A percentile compares a stretch with the other conserved stretches of the same genome.
Evolutionary conservation across 2,797 vertebrate genomes (phyloP).

Genomic region (Phataginus tricuspis): DNA sequence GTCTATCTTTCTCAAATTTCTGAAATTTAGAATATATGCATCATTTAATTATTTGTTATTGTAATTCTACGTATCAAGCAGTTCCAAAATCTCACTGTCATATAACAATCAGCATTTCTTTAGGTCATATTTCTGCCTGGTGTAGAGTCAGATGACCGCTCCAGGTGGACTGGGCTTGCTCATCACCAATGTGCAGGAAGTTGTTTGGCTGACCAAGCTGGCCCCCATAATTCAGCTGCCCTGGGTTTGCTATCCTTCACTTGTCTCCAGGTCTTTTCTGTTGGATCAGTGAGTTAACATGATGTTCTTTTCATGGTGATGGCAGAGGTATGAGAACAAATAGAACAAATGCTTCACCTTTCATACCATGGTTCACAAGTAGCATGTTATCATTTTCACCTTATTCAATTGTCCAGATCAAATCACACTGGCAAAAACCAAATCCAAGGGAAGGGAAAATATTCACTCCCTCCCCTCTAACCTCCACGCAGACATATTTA

Average conservation of each 20-base stretch:
- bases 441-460: not conserved
- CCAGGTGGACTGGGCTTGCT: not conserved
- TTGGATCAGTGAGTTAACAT: not conserved
- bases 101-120: not conserved
- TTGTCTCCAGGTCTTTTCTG: not conserved
- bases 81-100: not conserved
- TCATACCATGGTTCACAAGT: not conserved
- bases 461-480: rapidly evolving
- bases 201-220: not conserved
- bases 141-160: not conserved
- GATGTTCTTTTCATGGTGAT: not conserved
- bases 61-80: not conserved
- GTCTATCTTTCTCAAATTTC: not conserved
- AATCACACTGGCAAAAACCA: not conserved
- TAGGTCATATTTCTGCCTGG: not conserved
- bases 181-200: not conserved
- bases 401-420: not conserved
- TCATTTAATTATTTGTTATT: not conserved
- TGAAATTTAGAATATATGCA: not conserved
- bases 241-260: rapidly evolving
- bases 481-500: rapidly evolving
- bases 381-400: not conserved
- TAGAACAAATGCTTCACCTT: not conserved
- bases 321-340: not conserved
- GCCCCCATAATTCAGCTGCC: not conserved